phyloP scores from a whole-genome alignment of 2,888 invertebrate species.

The Amaurobius ferox region DNA sequence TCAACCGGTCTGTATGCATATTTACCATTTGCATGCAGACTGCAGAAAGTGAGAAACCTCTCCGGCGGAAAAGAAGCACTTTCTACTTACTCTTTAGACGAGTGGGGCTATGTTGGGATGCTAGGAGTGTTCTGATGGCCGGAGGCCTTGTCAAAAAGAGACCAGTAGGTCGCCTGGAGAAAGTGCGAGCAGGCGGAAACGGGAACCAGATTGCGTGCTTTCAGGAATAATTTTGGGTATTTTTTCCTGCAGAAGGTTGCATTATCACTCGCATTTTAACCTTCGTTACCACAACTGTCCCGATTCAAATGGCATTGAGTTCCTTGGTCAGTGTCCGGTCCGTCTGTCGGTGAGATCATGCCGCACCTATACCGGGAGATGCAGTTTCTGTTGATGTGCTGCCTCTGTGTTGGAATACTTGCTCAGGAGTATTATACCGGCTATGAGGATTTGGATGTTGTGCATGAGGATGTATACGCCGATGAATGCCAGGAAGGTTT shows the following conservation, averaged over 20 bases:
- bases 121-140: background rate
- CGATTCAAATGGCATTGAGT: slow-evolving; percentile 49
- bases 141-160: slow-evolving; percentile 57
- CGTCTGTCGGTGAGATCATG: slow-evolving; percentile 13
- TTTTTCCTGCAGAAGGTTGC: slow-evolving; percentile 45
- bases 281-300: slow-evolving; percentile 48
- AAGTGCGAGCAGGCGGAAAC: slow-evolving; percentile 63
- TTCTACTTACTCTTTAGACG: too few relatives aligned
- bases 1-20: too few relatives aligned
- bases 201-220: slow-evolving; percentile 50
- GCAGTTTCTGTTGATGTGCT: background rate
- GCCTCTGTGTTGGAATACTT: background rate
- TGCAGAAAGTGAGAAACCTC: too few relatives aligned
- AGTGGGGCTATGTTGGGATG: too few relatives aligned
- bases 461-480: slow-evolving; percentile 23
- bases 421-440: slow-evolving; percentile 36
- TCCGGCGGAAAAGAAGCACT: too few relatives aligned
- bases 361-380: background rate
- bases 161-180: slow-evolving; percentile 65
- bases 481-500: slow-evolving; percentile 42
- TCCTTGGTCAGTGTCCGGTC: slow-evolving; percentile 29
- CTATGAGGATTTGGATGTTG: slow-evolving; percentile 41
- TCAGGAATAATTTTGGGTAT: slow-evolving; percentile 31
- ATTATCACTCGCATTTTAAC: slow-evolving; percentile 38
- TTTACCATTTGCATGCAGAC: too few relatives aligned